Evolutionary conservation across 2,113 vertebrate species (phyloP).

Genomic region (Vidua macroura): DNA sequence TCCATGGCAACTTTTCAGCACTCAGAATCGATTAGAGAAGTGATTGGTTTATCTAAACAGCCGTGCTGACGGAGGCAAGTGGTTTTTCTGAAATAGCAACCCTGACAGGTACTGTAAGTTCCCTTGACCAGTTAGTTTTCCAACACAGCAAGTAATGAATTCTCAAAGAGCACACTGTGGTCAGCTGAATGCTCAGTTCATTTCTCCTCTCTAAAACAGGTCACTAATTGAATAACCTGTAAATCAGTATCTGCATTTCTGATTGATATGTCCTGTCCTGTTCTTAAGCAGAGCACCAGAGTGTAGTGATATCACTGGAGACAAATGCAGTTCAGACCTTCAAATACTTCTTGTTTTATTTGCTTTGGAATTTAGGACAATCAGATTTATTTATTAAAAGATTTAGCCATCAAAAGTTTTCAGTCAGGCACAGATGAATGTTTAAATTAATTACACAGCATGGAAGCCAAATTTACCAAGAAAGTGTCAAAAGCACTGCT

Average conservation of each 20-base stretch:
- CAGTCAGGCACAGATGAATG: neutral
- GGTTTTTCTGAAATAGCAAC: slow-evolving; percentile 63
- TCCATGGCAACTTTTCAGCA: slow-evolving; percentile 81
- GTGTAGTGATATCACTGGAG: neutral
- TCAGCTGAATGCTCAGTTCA: neutral
- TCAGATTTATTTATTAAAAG: neutral
- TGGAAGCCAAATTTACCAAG: neutral
- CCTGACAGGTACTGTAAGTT: slow-evolving; percentile 52
- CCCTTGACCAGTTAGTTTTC: slow-evolving; percentile 44
- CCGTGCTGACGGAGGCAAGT: slow-evolving; percentile 66
- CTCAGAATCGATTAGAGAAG: slow-evolving; percentile 76
- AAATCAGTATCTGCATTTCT: slow-evolving; percentile 27
- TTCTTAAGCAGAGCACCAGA: neutral
- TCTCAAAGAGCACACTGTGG: neutral
- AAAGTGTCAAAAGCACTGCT: neutral
- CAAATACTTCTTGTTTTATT: neutral
- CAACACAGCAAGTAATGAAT: slow-evolving; percentile 28
- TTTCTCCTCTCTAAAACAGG: neutral
- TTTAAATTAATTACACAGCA: neutral
- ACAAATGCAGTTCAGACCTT: neutral
- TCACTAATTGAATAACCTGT: slow-evolving; percentile 34
- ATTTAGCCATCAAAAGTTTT: neutral
- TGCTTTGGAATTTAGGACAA: neutral
- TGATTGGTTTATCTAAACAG: slow-evolving; percentile 73
- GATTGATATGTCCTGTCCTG: neutral